Evolutionary conservation across 1,140 invertebrate genomes (phyloP).

Genomic region (Drosophila lowei): DNA sequence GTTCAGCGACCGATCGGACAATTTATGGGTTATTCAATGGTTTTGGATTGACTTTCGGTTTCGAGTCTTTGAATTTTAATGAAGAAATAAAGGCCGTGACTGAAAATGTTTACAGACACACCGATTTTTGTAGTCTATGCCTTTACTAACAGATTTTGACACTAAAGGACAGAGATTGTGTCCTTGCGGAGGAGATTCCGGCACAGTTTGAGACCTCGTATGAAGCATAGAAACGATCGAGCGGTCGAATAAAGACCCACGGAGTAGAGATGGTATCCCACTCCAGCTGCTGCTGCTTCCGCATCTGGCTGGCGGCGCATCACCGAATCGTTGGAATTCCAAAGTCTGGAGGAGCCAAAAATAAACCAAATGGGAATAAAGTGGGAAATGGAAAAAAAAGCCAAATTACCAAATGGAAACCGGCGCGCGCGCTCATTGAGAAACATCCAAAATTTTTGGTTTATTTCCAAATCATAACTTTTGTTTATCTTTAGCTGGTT

Average conservation of each 20-base stretch:
- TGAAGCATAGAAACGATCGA: too few species aligned
- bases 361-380: slow-evolving; percentile 24
- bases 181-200: too few species aligned
- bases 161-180: too few species aligned
- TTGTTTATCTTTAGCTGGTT: slow-evolving; percentile 68
- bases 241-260: too few species aligned
- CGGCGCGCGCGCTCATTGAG: slow-evolving; percentile 46
- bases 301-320: too few species aligned
- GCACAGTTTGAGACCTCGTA: too few species aligned
- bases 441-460: slow-evolving; percentile 69
- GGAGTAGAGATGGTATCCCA: too few species aligned
- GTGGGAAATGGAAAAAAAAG: slow-evolving; percentile 13
- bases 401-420: background rate
- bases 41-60: slow-evolving; percentile 30
- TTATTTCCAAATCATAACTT: slow-evolving; percentile 79
- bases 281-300: too few species aligned
- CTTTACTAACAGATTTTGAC: too few species aligned
- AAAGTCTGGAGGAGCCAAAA: background rate
- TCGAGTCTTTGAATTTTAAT: slow-evolving; percentile 51
- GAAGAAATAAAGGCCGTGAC: background rate
- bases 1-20: slow-evolving; percentile 8
- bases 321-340: too few species aligned
- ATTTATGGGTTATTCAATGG: slow-evolving; percentile 59
- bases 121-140: too few species aligned
- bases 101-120: too few species aligned